Evolutionary conservation across 2,888 invertebrate genomes (phyloP).

Genomic region (Drosophila glabriapex): DNA sequence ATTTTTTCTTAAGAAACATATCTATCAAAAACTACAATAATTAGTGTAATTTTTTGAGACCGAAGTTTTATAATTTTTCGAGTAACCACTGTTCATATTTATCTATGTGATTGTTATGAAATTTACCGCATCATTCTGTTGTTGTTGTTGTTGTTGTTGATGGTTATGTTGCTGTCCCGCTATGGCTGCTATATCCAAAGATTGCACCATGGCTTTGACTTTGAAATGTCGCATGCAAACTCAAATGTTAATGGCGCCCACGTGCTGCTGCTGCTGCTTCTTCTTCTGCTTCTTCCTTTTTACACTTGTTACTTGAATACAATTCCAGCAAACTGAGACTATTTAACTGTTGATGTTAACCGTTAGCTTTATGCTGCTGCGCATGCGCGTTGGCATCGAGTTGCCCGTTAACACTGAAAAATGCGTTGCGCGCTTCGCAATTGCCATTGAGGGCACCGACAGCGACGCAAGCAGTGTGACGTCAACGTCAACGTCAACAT

Average conservation of each 20-base stretch:
- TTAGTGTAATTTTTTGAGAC: not conserved
- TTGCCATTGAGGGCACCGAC: constrained; percentile 66
- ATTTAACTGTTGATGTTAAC: constrained; percentile 28
- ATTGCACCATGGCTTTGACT: constrained; percentile 84
- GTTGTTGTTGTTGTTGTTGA: constrained; percentile 24
- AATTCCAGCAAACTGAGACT: constrained; percentile 14
- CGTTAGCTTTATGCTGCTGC: constrained; percentile 62
- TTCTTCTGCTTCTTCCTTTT: not conserved
- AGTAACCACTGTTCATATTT: constrained; percentile 11
- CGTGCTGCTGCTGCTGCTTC: constrained; percentile 1
- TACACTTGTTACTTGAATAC: constrained; percentile 24
- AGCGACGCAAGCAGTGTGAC: constrained; percentile 43
- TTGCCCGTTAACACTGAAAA: constrained; percentile 62
- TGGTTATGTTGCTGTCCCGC: constrained; percentile 69
- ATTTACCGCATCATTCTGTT: constrained; percentile 83
- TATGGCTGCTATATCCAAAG: constrained; percentile 84
- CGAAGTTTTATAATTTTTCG: not conserved
- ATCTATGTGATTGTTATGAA: constrained; percentile 29
- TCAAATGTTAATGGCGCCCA: constrained; percentile 15
- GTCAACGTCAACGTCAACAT: constrained; percentile 19
- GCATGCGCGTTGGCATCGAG: constrained; percentile 69
- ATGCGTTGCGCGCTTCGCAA: constrained; percentile 40
- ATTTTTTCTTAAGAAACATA: not conserved
- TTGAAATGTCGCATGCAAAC: constrained; percentile 78
- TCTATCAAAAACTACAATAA: not conserved